Evolutionary conservation across 2,888 invertebrate genomes (phyloP), one percentile per base, ranked within the genome.

Genomic region (Drosophila mimica): DNA sequence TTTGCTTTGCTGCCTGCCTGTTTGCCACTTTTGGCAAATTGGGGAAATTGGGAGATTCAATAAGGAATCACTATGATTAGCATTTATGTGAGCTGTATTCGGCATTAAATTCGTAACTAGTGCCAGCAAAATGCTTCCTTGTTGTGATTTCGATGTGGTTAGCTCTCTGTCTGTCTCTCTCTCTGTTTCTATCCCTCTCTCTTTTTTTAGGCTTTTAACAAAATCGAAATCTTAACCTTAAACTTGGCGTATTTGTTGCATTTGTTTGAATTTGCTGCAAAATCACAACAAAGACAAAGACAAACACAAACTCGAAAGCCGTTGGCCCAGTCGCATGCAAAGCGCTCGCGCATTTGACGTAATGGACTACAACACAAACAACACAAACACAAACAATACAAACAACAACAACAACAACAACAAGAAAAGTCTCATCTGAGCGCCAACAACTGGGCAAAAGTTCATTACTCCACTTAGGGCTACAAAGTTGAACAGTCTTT

Each of bases 191-290:
- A 4, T 31, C 15, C 15, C n/a, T 40, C 38, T 57, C 25, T 43
- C 38, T 57, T 69, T 43, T 38, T 70, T 61, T 61, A 60, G 53
- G 53, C 49, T 59, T 38, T 70, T 73, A 84, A 70, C 79, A 86
- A 88, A 87, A 87, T 79, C 88, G 89, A 87, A 87, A 89, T 72
- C 81, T 84, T 89, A 87, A 87, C 89, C 85, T 89, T 89, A 87
- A 89, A 84, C 85, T 87, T 84, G 81, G 72, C 31, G 49, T 63
- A 49, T 49, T 59, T 64, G 49, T 56, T 25, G 46, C 46, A 46
- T 46, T 25, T 46, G 46, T 40, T 57, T 49, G 25, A 70, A 68
- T 77, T 80, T 77, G 80, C 72, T 77, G 81, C 71, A 73, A 80
- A 34, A 52, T 36, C 53, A 54, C 13, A 73, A 51, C 64, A 65